These are phyloP conservation scores for Sitta europaea DNA, from an alignment of 2,113 vertebrate species.

Conservation along the genomic window DNA sequence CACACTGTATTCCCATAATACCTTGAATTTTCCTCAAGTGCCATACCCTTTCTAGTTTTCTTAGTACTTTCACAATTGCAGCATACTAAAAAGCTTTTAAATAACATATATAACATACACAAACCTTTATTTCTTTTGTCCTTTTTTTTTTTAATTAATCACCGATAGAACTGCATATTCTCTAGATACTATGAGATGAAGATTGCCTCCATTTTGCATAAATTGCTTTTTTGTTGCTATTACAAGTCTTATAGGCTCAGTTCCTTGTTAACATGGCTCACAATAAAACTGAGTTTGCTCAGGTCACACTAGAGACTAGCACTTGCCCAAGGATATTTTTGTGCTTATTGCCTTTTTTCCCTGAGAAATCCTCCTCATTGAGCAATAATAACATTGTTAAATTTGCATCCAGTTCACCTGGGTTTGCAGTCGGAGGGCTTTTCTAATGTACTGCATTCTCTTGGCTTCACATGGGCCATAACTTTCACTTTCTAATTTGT, in stretches of 20 bases:
- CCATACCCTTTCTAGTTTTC: neutral
- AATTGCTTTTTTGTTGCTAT: conserved; percentile 35
- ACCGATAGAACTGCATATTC: conserved; percentile 25
- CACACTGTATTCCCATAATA: neutral
- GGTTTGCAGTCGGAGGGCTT: neutral
- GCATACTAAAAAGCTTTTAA: neutral
- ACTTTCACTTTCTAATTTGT: neutral
- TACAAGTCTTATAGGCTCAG: conserved; percentile 12
- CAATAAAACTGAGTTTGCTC: conserved; percentile 17
- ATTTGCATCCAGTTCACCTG: neutral
- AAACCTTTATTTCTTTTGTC: neutral
- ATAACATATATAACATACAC: conserved; percentile 23
- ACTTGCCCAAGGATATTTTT: conserved; percentile 31
- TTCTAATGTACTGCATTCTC: neutral
- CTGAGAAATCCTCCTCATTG: neutral
- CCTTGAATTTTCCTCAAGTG: neutral
- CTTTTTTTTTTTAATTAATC: neutral
- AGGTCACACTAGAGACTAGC: conserved; percentile 18
- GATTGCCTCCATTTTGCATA: conserved; percentile 43
- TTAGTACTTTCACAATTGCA: neutral
- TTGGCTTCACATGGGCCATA: neutral
- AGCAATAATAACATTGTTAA: neutral
- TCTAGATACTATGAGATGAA: neutral
- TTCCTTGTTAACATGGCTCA: conserved; percentile 15
- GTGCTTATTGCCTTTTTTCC: conserved; percentile 12